Base-by-base conservation (phyloP, 2,797 vertebrate species). In the Pangasius sanitwongsei region DNA sequence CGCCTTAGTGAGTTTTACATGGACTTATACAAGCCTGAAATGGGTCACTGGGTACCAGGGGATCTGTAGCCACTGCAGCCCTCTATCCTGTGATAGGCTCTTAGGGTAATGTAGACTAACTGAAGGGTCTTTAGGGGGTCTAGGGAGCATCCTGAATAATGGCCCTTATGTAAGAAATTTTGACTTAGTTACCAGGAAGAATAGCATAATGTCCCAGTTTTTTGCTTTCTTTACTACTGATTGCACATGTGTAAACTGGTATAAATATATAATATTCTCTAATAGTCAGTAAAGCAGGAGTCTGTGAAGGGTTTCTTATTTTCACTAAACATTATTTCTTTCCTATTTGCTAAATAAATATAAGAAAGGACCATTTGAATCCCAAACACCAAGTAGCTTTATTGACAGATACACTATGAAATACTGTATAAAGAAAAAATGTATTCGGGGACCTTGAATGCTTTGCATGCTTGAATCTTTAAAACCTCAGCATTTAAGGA, bases 11-110 rank as follows among this genome's bases (percentile, higher is more conserved):
- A 88, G 75, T 90, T 89, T 86, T 90, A 88, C 83, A 87, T 48
- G 13, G 67, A 81, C 69, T 89, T 74, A 23, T 90, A 84, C 87
- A 72, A 89, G 85, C 81, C 50, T 91, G 87, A 91, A 91, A 74
- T 87, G 65, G 87, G 89, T 90, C 87, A 87, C 57, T 63, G 20
- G 6, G 65, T 88, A 28, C 90, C 80, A 48, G 75, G 88, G 87
- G 88, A 87, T 69, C 50, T 87, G 77, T 59, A 86, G 85, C 78
- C 86, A 88, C 80, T 86, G 69, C 77, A 86, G 55, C 44, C 67
- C 53, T 83, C 34, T 2, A 86, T 48, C 83, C 44, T 59, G 82
- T 88, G 86, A 90, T 55, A 87, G 86, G 78, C 78, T 4, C 65
- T 87, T 50, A 78, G 87, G 55, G 57, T 69, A 72, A 85, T 81